phyloP scores from a whole-genome alignment of 2,113 vertebrate genomes.

The Hylia prasina region DNA sequence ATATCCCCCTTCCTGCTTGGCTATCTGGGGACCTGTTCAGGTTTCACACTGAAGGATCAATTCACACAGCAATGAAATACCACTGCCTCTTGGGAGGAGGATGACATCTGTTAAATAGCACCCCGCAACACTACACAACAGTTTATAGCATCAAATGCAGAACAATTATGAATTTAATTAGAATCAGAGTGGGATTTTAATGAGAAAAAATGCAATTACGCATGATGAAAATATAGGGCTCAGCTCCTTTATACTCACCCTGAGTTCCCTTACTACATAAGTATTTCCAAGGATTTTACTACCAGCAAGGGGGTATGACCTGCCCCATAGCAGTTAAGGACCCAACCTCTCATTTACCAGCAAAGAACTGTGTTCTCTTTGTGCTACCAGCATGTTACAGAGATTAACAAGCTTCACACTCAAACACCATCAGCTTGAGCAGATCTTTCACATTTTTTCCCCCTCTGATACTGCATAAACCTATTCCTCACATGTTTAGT shows the following conservation, averaged over 20 bases:
- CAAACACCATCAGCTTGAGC: neutral
- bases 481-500: neutral
- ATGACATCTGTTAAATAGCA: constrained; percentile 51
- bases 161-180: constrained; percentile 66
- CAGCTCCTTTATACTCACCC: neutral
- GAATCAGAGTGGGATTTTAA: constrained; percentile 56
- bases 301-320: neutral
- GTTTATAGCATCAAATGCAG: constrained; percentile 46
- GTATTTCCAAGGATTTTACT: constrained; percentile 18
- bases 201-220: constrained; percentile 52
- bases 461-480: neutral
- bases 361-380: neutral
- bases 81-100: neutral
- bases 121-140: constrained; percentile 18
- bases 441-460: neutral
- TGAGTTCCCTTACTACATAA: neutral
- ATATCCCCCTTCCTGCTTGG: neutral
- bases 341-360: neutral
- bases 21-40: constrained; percentile 37
- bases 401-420: neutral
- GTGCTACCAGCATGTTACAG: neutral
- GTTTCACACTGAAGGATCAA: constrained; percentile 42
- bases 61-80: constrained; percentile 48
- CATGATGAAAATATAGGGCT: constrained; percentile 28
- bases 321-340: neutral